A percentile compares a stretch with the other conserved stretches of the same genome.
These are phyloP conservation scores for Leptopilina drosophilae DNA, from an alignment of 2,888 invertebrate genomes.

Conservation along the genomic window DNA sequence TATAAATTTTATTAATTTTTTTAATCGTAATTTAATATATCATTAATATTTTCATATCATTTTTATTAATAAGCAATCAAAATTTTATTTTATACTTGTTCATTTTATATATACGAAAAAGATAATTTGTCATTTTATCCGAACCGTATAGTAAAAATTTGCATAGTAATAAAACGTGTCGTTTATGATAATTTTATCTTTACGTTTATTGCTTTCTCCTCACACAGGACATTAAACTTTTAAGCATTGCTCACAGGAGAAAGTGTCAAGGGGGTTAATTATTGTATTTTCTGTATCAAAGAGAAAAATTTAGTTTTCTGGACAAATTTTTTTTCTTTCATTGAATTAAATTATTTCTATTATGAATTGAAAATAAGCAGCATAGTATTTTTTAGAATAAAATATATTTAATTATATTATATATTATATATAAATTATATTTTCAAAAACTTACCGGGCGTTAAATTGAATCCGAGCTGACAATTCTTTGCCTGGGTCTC, in stretches of 20 bases:
- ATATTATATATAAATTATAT: too few relatives aligned
- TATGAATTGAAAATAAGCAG: too few relatives aligned
- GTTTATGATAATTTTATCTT: slow-evolving; percentile 12
- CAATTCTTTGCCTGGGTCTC: slow-evolving; percentile 10
- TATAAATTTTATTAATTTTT: too few relatives aligned
- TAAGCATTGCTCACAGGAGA: background rate
- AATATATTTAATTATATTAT: too few relatives aligned
- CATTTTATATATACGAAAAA: background rate
- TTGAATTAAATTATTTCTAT: too few relatives aligned
- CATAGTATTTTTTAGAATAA: too few relatives aligned
- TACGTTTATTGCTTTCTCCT: background rate
- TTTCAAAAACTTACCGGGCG: background rate
- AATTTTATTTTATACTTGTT: background rate
- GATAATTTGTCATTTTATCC: background rate
- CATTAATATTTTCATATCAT: too few relatives aligned
- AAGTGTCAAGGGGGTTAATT: slow-evolving; percentile 1
- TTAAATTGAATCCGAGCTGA: background rate
- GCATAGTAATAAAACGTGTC: slow-evolving; percentile 6
- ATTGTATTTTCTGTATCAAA: background rate
- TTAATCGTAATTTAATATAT: too few relatives aligned
- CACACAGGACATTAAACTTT: background rate
- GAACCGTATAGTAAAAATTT: background rate
- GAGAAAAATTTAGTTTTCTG: background rate
- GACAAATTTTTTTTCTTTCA: background rate
- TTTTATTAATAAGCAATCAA: too few relatives aligned